Percentiles rank a stretch among this genome's conserved stretches.
Evolutionary conservation across 2,113 vertebrate genomes (phyloP).

Genomic region (Diphyllodes magnificus): DNA sequence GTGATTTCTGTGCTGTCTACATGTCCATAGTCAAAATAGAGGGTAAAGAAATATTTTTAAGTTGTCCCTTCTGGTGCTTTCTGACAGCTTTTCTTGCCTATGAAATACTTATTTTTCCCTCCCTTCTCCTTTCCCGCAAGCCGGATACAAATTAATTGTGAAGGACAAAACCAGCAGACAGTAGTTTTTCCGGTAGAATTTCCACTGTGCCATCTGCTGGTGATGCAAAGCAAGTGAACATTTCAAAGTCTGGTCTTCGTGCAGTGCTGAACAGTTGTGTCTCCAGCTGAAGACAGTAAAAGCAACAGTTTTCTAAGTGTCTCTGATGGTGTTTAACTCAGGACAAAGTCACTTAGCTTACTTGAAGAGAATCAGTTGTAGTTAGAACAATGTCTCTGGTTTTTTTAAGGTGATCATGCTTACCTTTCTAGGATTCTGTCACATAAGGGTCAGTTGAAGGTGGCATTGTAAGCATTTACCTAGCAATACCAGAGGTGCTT

Average conservation of each 20-base stretch:
- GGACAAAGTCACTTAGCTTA: neutral
- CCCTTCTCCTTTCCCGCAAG: accelerated
- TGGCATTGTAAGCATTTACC: neutral
- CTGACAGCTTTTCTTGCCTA: neutral
- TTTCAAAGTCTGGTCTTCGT: neutral
- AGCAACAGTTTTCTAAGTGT: neutral
- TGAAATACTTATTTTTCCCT: neutral
- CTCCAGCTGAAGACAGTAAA: neutral
- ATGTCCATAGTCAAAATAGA: neutral
- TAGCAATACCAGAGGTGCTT: neutral
- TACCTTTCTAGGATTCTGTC: neutral
- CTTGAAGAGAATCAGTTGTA: neutral
- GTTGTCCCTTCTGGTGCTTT: neutral
- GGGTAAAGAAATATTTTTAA: neutral
- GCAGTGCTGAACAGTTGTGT: neutral
- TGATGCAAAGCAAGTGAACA: neutral
- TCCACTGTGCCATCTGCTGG: constrained; percentile 41
- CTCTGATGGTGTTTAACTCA: neutral
- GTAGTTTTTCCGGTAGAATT: neutral
- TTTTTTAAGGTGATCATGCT: neutral
- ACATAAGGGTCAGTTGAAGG: neutral
- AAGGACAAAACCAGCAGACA: neutral
- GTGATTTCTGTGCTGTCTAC: accelerated
- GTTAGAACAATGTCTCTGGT: neutral
- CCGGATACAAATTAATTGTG: neutral